Percentiles rank a stretch among this genome's conserved stretches.
Conservation (phyloP, 2,888 invertebrate genomes). For the Tinea pellionella region DNA sequence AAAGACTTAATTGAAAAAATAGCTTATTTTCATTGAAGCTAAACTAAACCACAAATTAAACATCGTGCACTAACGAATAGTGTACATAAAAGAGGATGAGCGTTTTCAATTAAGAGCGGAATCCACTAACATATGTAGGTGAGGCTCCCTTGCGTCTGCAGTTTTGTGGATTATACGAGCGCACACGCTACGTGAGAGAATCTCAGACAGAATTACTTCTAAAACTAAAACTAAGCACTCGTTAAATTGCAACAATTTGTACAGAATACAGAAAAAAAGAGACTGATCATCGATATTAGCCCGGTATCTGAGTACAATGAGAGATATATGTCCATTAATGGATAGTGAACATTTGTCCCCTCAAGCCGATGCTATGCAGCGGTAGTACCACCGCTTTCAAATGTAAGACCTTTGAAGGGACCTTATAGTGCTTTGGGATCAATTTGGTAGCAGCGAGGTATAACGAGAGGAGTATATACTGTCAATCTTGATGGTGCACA, state of each 20-base stretch:
- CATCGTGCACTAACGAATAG: slow-evolving; percentile 1
- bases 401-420: no score
- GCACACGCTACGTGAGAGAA: slow-evolving; percentile 27
- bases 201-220: slow-evolving; percentile 4
- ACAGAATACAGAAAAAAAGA: slow-evolving; percentile 21
- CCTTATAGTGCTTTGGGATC: no score
- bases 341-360: no score
- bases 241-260: slow-evolving; percentile 54
- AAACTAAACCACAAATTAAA: slow-evolving; percentile 1
- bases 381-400: no score
- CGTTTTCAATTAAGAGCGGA: slow-evolving; percentile 62
- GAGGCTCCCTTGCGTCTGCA: slow-evolving; percentile 13
- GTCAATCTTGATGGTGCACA: no score
- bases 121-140: slow-evolving; percentile 39
- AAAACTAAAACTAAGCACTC: slow-evolving; percentile 24
- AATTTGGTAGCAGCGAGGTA: no score
- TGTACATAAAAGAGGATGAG: slow-evolving; percentile 16
- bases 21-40: not conserved
- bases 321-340: no score
- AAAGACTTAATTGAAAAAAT: not conserved
- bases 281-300: no score
- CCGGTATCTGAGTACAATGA: no score
- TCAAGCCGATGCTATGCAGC: no score
- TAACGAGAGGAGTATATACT: no score
- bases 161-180: not conserved